These are phyloP conservation scores for Cotesia glomerata DNA, from an alignment of 1,140 invertebrate species.

Conservation along the genomic window DNA sequence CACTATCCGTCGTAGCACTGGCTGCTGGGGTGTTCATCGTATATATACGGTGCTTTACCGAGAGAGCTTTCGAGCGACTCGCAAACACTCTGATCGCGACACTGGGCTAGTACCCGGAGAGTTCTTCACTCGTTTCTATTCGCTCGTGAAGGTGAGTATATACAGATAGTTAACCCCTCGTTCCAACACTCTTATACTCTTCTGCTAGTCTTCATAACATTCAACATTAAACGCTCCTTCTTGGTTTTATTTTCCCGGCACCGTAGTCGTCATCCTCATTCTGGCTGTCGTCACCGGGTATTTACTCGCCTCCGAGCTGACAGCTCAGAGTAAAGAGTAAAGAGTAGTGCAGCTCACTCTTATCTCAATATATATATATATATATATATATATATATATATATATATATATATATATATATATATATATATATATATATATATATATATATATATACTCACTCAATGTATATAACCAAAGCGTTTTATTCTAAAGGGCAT, in stretches of 20 bases:
- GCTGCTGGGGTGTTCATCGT: constrained; percentile 28
- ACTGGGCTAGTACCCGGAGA: constrained; percentile 30
- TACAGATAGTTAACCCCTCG: constrained; percentile 4
- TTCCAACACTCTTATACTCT: constrained; percentile 27
- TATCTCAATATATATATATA: too few species aligned
- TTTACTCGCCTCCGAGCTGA: constrained; percentile 41
- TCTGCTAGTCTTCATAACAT: constrained; percentile 41
- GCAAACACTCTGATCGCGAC: constrained; percentile 56
- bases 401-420: too few species aligned
- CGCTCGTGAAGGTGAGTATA: constrained; percentile 4
- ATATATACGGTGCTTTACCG: constrained; percentile 16
- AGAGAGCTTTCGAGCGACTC: constrained; percentile 61
- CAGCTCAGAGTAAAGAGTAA: constrained; percentile 6
- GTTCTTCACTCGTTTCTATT: background rate
- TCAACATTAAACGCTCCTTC: constrained; percentile 48
- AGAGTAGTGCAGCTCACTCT: constrained; percentile 25
- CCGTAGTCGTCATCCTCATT: background rate
- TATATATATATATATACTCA: too few species aligned
- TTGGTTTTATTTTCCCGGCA: too few species aligned
- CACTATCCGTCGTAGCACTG: constrained; percentile 47
- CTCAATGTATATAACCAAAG: background rate
- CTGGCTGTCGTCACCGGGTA: constrained; percentile 36
- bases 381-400: too few species aligned
- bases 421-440: too few species aligned
- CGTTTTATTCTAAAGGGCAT: constrained; percentile 52